Evolutionary conservation across 2,113 vertebrate genomes (phyloP), one percentile per base, ranked within the genome.

Genomic region (Oryzias woworae): DNA sequence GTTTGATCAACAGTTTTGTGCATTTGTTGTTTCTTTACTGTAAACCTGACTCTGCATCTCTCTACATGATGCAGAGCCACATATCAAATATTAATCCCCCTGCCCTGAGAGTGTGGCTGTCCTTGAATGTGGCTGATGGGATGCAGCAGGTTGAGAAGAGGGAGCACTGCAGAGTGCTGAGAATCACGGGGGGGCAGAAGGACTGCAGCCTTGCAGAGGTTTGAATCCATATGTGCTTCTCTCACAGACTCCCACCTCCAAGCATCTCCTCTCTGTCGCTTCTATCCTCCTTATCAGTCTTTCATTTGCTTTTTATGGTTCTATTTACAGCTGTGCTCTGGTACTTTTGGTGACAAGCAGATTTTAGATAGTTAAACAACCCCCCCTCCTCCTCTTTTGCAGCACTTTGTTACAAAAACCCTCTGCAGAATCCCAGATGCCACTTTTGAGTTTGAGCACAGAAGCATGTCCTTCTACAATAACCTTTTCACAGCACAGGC

Each of bases 41-140:
- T 56, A 56, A 28, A 70, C 69, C 58, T 69, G 72, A 45, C 69
- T 84, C 73, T 73, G 72, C 74, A 61, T 75, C 69, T 80, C 81
- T 58, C 84, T 66, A 59, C 80, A 85, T 82, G 81, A 72, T 69
- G 83, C 77, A 78, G 72, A 70, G 81, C 66, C 55, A 58, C 62
- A 85, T 78, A 88, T 91, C 51, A 90, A 89, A 90, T 88, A 90
- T 90, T 91, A 77, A 91, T 91, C 70, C 62, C 54, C 62, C 62
- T 71, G 78, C 77, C 79, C 77, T 81, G 45, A 73, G 71, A 84
- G 75, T 78, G 72, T 59, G 65, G 77, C 73, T 69, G 80, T 80
- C 84, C 83, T 88, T 88, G 80, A 89, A 83, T 68, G 69, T 66
- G 73, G 57, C 66, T 78, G 71, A 70, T 73, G 80, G 78, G 63